Conservation (phyloP, 2,113 vertebrate genomes). For the Chaetura pelagica region DNA sequence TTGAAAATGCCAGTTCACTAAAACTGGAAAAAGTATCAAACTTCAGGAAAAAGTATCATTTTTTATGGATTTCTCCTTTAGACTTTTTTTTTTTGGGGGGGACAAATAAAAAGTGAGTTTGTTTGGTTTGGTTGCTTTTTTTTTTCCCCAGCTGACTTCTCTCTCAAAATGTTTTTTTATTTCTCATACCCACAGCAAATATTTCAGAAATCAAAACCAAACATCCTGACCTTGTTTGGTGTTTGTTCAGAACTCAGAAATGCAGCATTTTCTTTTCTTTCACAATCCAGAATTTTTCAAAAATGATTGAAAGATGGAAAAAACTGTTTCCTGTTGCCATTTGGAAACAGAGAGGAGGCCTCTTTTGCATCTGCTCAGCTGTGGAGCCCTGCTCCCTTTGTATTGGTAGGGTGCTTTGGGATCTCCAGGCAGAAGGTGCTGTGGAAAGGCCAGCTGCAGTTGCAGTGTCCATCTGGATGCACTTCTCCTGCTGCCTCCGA, state of each 20-base stretch:
- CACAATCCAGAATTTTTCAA: neutral
- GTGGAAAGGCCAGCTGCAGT: neutral
- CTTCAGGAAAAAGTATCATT: neutral
- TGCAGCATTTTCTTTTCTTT: neutral
- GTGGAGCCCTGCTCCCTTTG: neutral
- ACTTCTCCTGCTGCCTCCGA: neutral
- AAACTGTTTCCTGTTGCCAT: neutral
- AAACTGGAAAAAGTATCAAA: neutral
- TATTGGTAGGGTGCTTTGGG: accelerated
- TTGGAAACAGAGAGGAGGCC: neutral
- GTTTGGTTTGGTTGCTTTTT: neutral
- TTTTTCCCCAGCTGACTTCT: neutral
- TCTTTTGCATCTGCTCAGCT: neutral
- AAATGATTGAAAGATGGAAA: neutral
- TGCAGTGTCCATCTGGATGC: neutral
- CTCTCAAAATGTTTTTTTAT: neutral
- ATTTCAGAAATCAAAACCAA: neutral
- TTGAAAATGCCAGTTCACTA: slow-evolving; percentile 23
- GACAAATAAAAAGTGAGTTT: neutral
- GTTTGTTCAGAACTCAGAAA: neutral
- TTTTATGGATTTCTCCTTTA: neutral
- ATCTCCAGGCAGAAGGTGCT: neutral
- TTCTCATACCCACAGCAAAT: neutral
- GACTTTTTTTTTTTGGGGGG: neutral
- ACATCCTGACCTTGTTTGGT: neutral